These are phyloP conservation scores for Enhydra lutris DNA, from an alignment of 2,113 vertebrate species.

Conservation along the genomic window DNA sequence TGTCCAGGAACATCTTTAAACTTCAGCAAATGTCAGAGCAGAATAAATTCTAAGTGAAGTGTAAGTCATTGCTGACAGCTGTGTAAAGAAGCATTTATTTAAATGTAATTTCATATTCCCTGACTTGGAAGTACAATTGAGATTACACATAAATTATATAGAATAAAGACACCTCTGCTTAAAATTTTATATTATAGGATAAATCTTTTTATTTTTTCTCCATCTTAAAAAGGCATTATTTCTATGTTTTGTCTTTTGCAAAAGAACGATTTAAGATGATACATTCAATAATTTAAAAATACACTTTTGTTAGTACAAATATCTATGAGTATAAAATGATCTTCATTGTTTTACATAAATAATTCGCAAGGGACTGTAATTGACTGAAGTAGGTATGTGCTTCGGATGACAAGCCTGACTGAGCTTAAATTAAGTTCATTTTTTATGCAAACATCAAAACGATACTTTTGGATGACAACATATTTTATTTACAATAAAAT, in stretches of 20 bases:
- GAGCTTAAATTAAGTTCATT: neutral
- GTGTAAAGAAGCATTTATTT: conserved; percentile 61
- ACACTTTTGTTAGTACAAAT: neutral
- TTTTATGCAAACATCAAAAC: neutral
- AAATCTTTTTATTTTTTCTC: neutral
- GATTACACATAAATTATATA: conserved; percentile 31
- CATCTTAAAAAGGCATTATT: neutral
- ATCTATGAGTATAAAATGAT: neutral
- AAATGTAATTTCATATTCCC: conserved; percentile 78
- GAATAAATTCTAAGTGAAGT: conserved; percentile 68
- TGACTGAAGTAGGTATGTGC: neutral
- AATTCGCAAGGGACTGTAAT: neutral
- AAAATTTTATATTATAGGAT: neutral
- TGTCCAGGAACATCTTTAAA: conserved; percentile 54
- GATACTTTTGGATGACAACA: neutral
- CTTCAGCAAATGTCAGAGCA: conserved; percentile 78
- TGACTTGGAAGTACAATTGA: conserved; percentile 66
- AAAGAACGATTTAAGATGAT: neutral
- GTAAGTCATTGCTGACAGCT: conserved; percentile 76
- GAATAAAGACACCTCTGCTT: neutral
- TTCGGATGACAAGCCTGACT: neutral
- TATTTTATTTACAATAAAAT: neutral
- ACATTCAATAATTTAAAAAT: neutral
- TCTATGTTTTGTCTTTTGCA: neutral
- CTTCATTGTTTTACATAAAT: neutral